These are phyloP conservation scores for Ploceus nigricollis DNA, from an alignment of 2,113 vertebrate genomes.

Conservation along the genomic window DNA sequence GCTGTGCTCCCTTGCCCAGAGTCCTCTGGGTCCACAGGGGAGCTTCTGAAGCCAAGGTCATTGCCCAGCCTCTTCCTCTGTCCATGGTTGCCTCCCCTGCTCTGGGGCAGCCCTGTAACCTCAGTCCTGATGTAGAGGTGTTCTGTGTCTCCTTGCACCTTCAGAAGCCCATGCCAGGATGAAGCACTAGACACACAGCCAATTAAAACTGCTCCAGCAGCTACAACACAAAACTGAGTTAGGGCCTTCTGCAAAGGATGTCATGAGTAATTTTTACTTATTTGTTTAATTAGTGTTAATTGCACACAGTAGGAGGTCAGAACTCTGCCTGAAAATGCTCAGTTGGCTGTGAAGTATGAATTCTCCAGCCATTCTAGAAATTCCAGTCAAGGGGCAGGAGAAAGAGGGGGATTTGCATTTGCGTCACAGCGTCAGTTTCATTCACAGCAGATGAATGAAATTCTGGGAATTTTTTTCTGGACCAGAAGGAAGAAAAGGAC, in stretches of 20 bases:
- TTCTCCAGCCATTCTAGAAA: not conserved
- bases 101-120: not conserved
- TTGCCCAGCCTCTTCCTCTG: not conserved
- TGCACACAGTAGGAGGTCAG: not conserved
- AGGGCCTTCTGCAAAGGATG: not conserved
- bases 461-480: not conserved
- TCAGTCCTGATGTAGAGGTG: not conserved
- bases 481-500: not conserved
- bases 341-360: fast-evolving
- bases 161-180: not conserved
- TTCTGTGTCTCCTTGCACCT: not conserved
- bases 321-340: not conserved
- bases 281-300: constrained; percentile 48
- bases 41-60: not conserved
- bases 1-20: not conserved
- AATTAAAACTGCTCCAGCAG: not conserved
- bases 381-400: not conserved
- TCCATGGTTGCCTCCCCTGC: not conserved
- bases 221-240: not conserved
- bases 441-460: not conserved
- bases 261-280: not conserved
- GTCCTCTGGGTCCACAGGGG: not conserved
- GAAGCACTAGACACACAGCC: not conserved
- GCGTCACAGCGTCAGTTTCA: not conserved
- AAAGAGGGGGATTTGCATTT: not conserved